Evolutionary conservation across 2,888 invertebrate species (phyloP), one percentile per base, ranked within the genome.

Genomic region (Phragmatobia fuliginosa): DNA sequence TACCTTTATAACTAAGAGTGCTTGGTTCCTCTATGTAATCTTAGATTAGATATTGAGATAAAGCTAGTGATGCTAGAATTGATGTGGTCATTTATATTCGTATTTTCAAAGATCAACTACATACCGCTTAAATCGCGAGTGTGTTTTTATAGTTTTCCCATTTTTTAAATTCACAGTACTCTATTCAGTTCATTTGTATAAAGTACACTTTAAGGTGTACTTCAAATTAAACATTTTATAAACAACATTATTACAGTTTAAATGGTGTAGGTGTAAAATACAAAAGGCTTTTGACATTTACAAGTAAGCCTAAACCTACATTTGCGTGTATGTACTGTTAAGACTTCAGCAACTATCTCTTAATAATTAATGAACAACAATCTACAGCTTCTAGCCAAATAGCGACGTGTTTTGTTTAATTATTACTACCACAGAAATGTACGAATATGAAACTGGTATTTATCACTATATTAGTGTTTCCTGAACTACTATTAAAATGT

Each of bases 401-500:
- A 58, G 36, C 18, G 31, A 52, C 61, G 32, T 59, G 14, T 64
- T 64, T 73, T 61, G 69, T 72, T 66, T 33, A 69, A 71, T 75
- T 72, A 60, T 62, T 32, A 45, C 59, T 41, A 56, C 38, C n/a
- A 31, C 56, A 66, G 31, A 31, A 72, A 58, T 63, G 63, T 41
- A 64, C 61, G 64, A 67, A 78, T 77, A 77, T 72, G 70, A 67
- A 81, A 75, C 75, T 75, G 73, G 72, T 83, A 65, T 80, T 83
- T 81, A 85, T 82, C 76, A 73, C 61, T 75, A 68, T 79, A 72
- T 82, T 85, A 84, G 81, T 81, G 81, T 78, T 85, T 85, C 85
- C 80, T 83, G 76, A 76, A 79, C 77, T 82, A 84, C 88, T 89
- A 90, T 91, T 88, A 90, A 91, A 91, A 86, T 83, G 85, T 85